Percentiles rank a stretch among this genome's conserved stretches.
Conservation (phyloP, 1,140 invertebrate genomes). For the Epicauta chinensis region DNA sequence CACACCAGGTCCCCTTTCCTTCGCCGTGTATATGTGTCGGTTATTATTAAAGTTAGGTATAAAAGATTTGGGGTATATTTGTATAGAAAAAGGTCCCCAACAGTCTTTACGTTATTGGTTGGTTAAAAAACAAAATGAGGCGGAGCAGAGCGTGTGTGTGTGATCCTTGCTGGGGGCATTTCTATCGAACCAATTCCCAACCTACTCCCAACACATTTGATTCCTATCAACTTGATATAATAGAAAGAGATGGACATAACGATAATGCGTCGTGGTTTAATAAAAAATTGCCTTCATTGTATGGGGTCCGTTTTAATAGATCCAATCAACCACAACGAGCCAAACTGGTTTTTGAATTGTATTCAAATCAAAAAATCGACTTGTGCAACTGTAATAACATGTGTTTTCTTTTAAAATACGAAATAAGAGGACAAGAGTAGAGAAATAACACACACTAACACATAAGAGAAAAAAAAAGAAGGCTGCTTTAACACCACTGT, state of each 20-base stretch:
- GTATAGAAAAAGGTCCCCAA: no score
- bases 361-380: not conserved
- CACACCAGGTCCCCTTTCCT: no score
- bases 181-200: not conserved
- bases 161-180: conserved; percentile 33
- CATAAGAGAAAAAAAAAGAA: conserved; percentile 28
- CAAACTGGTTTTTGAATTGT: not conserved
- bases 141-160: conserved; percentile 15
- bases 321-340: conserved; percentile 19
- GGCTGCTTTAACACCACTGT: conserved; percentile 30
- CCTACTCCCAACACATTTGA: not conserved
- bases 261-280: conserved; percentile 6
- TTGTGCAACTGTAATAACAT: conserved; percentile 29
- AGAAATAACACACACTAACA: no score
- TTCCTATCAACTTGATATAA: not conserved
- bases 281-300: conserved; percentile 31
- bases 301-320: conserved; percentile 38
- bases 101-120: conserved; percentile 1
- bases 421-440: conserved; percentile 17
- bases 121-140: conserved; percentile 5
- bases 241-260: not conserved
- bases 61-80: no score
- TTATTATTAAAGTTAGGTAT: no score
- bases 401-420: conserved; percentile 34
- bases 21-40: no score